These are phyloP conservation scores for Ditula angustiorana DNA, from an alignment of 2,888 invertebrate species.

Conservation along the genomic window DNA sequence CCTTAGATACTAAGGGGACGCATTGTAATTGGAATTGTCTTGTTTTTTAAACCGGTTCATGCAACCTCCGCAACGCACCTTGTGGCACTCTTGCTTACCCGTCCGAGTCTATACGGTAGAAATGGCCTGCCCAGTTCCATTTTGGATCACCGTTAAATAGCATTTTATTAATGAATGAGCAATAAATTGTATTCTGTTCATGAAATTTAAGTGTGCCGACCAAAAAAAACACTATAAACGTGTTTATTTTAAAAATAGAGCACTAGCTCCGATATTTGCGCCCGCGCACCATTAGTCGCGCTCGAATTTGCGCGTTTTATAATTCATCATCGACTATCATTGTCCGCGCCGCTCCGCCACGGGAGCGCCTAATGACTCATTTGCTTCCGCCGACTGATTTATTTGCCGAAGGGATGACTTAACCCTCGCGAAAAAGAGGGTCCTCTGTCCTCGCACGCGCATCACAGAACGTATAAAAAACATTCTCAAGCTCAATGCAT, in stretches of 20 bases:
- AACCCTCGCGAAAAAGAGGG: slow-evolving; percentile 23
- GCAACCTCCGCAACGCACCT: no score
- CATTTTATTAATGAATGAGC: no score
- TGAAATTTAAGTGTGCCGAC: no score
- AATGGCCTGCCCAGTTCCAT: no score
- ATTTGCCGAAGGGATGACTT: slow-evolving; percentile 19
- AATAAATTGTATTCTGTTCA: no score
- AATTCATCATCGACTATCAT: not conserved
- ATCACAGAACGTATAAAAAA: slow-evolving; percentile 11
- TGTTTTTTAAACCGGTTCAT: no score
- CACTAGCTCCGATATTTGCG: not conserved
- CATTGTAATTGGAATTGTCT: no score
- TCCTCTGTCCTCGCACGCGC: not conserved
- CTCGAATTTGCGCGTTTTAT: slow-evolving; percentile 44
- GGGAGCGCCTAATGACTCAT: slow-evolving; percentile 45
- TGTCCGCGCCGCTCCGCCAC: slow-evolving; percentile 46
- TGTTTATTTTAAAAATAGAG: not conserved
- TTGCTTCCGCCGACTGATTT: slow-evolving; percentile 45
- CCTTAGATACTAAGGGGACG: no score
- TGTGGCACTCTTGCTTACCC: no score
- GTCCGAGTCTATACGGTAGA: no score
- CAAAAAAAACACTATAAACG: no score
- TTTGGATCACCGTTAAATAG: no score
- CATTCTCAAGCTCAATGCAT: slow-evolving; percentile 18
- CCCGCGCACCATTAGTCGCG: slow-evolving; percentile 3